Evolutionary conservation across 2,888 invertebrate species (phyloP), one percentile per base, ranked within the genome.

Genomic region (Rhamphomyia laevipes): DNA sequence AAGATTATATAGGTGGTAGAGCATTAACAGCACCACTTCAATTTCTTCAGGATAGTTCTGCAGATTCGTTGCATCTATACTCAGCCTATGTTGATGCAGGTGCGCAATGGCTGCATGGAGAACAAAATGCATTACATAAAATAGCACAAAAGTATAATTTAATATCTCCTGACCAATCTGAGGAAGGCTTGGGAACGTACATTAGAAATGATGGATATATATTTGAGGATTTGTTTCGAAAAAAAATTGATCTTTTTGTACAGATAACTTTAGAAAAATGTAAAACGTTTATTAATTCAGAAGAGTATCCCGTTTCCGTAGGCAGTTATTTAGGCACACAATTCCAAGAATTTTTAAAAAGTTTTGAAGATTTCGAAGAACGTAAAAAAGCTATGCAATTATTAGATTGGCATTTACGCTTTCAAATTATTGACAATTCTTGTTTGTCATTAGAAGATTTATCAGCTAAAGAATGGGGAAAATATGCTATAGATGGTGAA

Each of bases 391-490:
- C 73, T 45, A 71, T 71, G 55, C 74, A 78, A 52, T 59, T 81
- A 30, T 76, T 74, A 52, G 74, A 80, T 58, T 82, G 82, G 81
- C 75, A 76, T 56, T 58, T 75, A 42, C 71, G 75, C 48, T 80
- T 78, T 64, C 75, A 78, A 57, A 60, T 73, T 12, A 77, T 81
- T 43, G 82, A 82, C 59, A 82, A 82, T 66, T 75, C 78, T 10
- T 81, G 81, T 57, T 57, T 62, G 13, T 64, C 64, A 48, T 62
- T 82, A 43, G 65, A 74, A 33, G 64, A 73, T 30, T 59, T 82
- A 35, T 80, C 81, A 3, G 74, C 77, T 0, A 75, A 73, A 59
- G 65, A 71, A 50, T 80, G 77, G 79, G 79, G 78, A 9, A 68
- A 73, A 52, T 81, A 71, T 58, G 59, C 63, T 10, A 4, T 42